Conservation (phyloP, 2,797 vertebrate species). For the Enteromius argenteus region DNA sequence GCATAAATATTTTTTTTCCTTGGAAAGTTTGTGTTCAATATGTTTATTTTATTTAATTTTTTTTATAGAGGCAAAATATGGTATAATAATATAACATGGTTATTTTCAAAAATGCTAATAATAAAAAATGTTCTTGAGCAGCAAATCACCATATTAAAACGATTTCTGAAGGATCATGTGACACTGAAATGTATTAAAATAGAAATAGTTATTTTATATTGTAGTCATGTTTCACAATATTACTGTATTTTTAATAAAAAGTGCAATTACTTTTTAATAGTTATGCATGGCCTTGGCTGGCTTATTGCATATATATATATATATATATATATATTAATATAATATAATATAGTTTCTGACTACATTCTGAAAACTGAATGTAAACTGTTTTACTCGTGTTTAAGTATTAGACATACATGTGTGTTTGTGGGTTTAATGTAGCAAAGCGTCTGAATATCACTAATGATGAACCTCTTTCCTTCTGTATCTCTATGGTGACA, state of each 20-base stretch:
- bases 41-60: neutral
- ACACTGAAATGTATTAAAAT: neutral
- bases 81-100: too few relatives aligned
- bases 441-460: neutral
- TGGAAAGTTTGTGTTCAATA: neutral
- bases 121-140: neutral
- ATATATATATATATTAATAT: too few relatives aligned
- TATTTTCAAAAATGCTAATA: neutral
- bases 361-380: neutral
- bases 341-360: neutral
- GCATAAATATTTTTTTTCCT: neutral
- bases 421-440: neutral
- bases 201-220: neutral
- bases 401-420: neutral
- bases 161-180: neutral
- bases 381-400: neutral
- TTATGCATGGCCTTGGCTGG: too few relatives aligned
- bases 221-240: neutral
- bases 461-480: constrained; percentile 20
- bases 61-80: neutral
- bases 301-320: neutral
- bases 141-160: neutral
- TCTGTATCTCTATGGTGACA: constrained; percentile 64
- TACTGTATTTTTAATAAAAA: neutral
- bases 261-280: neutral